Base-by-base conservation (phyloP, 2,113 vertebrate species). In the Phoenicopterus ruber region DNA sequence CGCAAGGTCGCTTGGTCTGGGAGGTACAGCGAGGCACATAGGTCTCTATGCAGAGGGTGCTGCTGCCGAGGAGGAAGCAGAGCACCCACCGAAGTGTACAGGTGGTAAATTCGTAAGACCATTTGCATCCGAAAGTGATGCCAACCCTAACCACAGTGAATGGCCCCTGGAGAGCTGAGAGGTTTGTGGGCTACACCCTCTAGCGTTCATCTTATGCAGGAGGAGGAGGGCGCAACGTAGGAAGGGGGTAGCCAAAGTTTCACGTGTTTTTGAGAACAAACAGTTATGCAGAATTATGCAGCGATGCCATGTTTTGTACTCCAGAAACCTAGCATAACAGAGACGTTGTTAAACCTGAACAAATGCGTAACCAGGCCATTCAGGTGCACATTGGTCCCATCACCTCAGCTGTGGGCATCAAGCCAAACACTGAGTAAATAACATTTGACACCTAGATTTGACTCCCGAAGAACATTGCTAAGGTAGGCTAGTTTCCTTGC, bases 121-220 rank as follows among this genome's bases (percentile, higher is more conserved):
- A 46, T 13, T 50, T 0, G 0, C 1, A 1, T 46, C n/a, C 6
- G 7, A 88, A 86, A 86, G 20, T 17, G 21, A 67, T 47, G 46
- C 50, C 47, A 59, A 47, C 19, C 22, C n/a, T n/a, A 70, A 79
- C 11, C 28, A 55, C 13, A 29, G 13, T 14, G 42, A 92, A 70
- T 24, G 38, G 42, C 12, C 13, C 44, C 59, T 38, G 58, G 22
- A 82, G n/a, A 66, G 17, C 21, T 0, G 1, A 34, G 42, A 57
- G 44, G 17, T 72, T 88, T 91, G 66, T 85, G 73, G 61, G 52
- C 91, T 85, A 80, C 11, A 20, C 29, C 42, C 58, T 90, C 58
- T 66, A 92, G 79, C 1, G 62, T 54, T 88, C 49, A 50, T 17
- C 66, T 94, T 7, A 58, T 15, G 29, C 49, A 88, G 79, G 46